These are phyloP conservation scores for Baronia brevicornis DNA, from an alignment of 2,888 invertebrate species.

Conservation along the genomic window DNA sequence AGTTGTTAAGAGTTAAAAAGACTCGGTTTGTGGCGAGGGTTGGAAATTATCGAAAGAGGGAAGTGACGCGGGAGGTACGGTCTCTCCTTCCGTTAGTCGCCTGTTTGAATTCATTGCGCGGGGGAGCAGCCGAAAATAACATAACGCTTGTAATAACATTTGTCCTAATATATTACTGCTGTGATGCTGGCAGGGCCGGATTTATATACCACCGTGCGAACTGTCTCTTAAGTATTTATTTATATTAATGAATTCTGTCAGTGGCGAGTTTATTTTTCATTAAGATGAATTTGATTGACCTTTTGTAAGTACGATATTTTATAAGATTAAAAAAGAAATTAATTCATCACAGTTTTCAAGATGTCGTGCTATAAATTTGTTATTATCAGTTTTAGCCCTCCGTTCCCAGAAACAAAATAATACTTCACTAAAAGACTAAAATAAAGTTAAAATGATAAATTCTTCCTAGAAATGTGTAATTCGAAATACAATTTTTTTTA, in stretches of 20 bases:
- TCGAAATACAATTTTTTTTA: too few species aligned
- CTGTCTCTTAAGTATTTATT: conserved; percentile 65
- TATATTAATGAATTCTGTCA: conserved; percentile 62
- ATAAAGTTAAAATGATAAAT: too few species aligned
- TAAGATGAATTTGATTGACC: conserved; percentile 40
- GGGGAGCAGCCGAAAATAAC: conserved; percentile 65
- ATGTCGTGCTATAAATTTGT: too few species aligned
- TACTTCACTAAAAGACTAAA: too few species aligned
- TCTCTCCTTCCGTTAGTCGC: conserved; percentile 18
- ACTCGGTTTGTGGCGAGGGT: too few species aligned
- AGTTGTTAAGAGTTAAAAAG: too few species aligned
- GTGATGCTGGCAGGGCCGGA: conserved; percentile 59
- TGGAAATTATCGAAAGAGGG: too few species aligned
- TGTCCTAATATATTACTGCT: conserved; percentile 72
- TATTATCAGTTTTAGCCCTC: too few species aligned
- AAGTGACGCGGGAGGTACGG: conserved; percentile 14
- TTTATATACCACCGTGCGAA: conserved; percentile 65
- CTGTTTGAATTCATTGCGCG: conserved; percentile 38
- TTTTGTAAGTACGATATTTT: conserved; percentile 17
- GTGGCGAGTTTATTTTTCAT: conserved; percentile 59
- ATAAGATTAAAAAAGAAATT: too few species aligned
- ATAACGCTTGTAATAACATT: conserved; percentile 72
- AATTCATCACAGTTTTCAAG: too few species aligned
- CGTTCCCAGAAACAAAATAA: too few species aligned
- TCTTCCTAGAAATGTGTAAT: too few species aligned